Base-by-base conservation (phyloP, 2,888 invertebrate species). In the Deilephila elpenor region DNA sequence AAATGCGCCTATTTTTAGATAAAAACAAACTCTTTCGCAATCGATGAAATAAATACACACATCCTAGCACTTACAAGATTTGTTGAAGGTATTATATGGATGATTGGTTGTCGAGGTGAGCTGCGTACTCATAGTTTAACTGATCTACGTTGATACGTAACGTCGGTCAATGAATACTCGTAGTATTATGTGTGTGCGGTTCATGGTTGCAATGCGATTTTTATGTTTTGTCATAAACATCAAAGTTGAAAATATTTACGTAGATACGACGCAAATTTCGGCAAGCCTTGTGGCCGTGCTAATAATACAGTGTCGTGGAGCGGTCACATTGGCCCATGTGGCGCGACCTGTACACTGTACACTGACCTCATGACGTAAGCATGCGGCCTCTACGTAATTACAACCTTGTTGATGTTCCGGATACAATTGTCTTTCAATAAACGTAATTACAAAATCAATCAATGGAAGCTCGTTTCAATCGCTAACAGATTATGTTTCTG, bases 331-430 rank as follows among this genome's bases (percentile, higher is more conserved):
- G 77, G 79, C 71, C 77, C 75, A 74, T 75, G 77, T 77, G 74
- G 62, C 61, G 29, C n/a, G 59, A 20, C 29, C 73, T 75, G 75
- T 84, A 84, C 88, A 86, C 84, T 84, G 85, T 82, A 79, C 84
- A 82, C 83, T 85, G 87, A 88, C 88, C 88, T 88, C 84, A 86
- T 75, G 81, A 75, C 83, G 83, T 79, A 77, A 76, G 82, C 81
- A 78, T 76, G 82, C 75, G 77, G 81, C 80, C 82, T 79, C 85
- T 84, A 86, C 86, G 86, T 86, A 82, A 84, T 83, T 78, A 82
- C 82, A 80, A 81, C 82, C 81, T 80, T 79, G 80, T 80, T 81
- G 76, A 80, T 77, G 82, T 79, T 80, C 80, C 78, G 76, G 79
- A 79, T 79, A 81, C 80, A 85, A 86, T 85, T 81, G 82, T 80